Evolutionary conservation across 2,888 invertebrate species (phyloP), one percentile per base, ranked within the genome.

Genomic region (Chesias legatella): DNA sequence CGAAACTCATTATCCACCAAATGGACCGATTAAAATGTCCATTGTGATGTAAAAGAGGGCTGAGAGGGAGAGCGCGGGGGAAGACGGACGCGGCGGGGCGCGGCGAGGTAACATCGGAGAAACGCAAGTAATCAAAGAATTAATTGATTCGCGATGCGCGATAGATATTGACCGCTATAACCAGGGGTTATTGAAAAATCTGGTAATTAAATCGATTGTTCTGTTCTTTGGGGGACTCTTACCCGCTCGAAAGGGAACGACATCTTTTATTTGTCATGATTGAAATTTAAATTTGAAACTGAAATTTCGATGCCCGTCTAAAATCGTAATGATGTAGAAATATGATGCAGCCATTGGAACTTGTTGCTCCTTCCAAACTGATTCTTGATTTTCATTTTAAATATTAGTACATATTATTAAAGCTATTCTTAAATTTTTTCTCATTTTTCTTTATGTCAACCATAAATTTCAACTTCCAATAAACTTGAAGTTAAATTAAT

Each of bases 41-140:
- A 61, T 63, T 68, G 58, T 58, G 48, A 53, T 56, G 55, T 56
- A 60, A 53, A 60, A 53, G 51, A 43, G 41, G 42, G 33, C 36
- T 32, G 42, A 33, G 17, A 34, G 40, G 31, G 7, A 1, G 29
- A 6, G 34, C 0, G 21, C 22, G 39, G 25, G 9, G 45, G 9
- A 40, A 34, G 11, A 26, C 21, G 17, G 37, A n/a, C 13, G 13
- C 13, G 23, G 13, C 4, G 25, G 10, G 25, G 26, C 7, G 28
- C 11, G 29, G 37, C 32, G 36, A 43, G 58, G 38, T 45, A 43
- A 41, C 32, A 62, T 57, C 53, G 54, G 50, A 60, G 61, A 63
- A 64, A 64, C 62, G 57, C 58, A 49, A 56, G 63, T 63, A 68
- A 64, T 69, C 61, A 62, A 60, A 60, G 67, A 68, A 69, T 70